Percentiles rank a stretch among this genome's conserved stretches.
phyloP scores from a whole-genome alignment of 2,113 vertebrate genomes.

The Pipa parva region DNA sequence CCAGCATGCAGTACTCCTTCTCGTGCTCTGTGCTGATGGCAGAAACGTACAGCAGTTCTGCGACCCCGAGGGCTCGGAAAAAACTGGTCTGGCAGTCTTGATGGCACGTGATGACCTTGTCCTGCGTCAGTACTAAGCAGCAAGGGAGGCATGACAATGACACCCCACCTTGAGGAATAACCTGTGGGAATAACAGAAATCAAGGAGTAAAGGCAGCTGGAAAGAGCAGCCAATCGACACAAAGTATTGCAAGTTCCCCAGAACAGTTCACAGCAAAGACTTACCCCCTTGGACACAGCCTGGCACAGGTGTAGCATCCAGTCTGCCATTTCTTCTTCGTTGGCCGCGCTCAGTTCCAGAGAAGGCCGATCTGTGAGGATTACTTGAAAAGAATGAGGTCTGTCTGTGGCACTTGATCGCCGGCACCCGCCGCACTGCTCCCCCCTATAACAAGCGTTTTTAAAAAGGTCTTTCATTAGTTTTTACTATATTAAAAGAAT shows the following conservation, averaged over 20 bases:
- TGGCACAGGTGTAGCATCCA: slow-evolving; percentile 97
- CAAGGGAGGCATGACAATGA: slow-evolving; percentile 86
- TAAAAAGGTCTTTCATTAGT: no score
- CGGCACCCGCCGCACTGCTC: slow-evolving; percentile 94
- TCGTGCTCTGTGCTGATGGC: slow-evolving; percentile 61
- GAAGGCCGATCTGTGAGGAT: slow-evolving; percentile 83
- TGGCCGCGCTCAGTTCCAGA: slow-evolving; percentile 84
- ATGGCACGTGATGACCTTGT: slow-evolving; percentile 83
- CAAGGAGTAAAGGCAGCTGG: not conserved
- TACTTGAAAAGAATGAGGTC: slow-evolving; percentile 90
- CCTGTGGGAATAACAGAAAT: slow-evolving; percentile 56
- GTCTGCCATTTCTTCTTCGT: slow-evolving; percentile 90
- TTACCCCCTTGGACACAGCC: slow-evolving; percentile 94
- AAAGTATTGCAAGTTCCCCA: no score
- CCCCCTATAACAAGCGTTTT: slow-evolving; percentile 66
- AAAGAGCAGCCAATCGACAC: no score
- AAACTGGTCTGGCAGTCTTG: slow-evolving; percentile 97
- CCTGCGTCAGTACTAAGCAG: slow-evolving; percentile 83
- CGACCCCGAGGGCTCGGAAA: slow-evolving; percentile 82
- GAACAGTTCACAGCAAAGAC: slow-evolving; percentile 5
- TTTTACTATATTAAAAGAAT: no score
- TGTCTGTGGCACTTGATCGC: slow-evolving; percentile 83
- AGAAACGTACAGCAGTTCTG: slow-evolving; percentile 66
- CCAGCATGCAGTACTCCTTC: slow-evolving; percentile 87
- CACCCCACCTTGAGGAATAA: slow-evolving; percentile 80